phyloP scores from a whole-genome alignment of 2,888 invertebrate species.

The Tenodera sinensis region DNA sequence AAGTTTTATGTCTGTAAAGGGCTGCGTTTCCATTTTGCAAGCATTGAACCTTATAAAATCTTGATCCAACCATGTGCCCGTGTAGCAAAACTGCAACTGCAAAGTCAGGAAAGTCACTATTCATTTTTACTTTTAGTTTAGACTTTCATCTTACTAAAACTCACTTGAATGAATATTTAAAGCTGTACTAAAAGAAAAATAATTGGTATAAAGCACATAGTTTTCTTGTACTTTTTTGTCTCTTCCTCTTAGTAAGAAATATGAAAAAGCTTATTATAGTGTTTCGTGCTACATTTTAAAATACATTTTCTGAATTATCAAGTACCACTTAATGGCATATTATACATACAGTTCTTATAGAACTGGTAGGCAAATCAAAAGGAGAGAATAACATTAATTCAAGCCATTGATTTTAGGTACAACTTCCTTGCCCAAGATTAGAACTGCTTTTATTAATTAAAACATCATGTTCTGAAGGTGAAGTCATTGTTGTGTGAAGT shows the following conservation, averaged over 20 bases:
- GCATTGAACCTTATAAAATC: not conserved
- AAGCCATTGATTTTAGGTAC: not conserved
- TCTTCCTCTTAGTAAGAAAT: not conserved
- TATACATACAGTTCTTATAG: not conserved
- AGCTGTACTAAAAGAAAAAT: not conserved
- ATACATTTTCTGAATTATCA: not conserved
- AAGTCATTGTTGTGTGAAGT: constrained; percentile 43
- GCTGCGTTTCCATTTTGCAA: too few relatives aligned
- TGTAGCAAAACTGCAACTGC: not conserved
- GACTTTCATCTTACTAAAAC: not conserved
- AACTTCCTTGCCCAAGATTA: not conserved
- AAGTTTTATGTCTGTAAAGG: too few relatives aligned
- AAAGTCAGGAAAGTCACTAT: not conserved
- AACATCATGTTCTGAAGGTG: constrained; percentile 56
- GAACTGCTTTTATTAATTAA: constrained; percentile 43
- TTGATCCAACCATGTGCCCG: not conserved
- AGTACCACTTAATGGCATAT: not conserved
- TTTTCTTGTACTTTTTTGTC: not conserved
- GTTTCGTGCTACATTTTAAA: not conserved
- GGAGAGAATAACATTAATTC: not conserved
- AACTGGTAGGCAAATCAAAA: not conserved
- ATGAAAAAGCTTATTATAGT: not conserved
- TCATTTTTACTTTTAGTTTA: not conserved
- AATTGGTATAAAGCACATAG: not conserved
- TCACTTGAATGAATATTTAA: not conserved